Evolutionary conservation across 2,888 invertebrate genomes (phyloP).

Genomic region (Chorisops tibialis): DNA sequence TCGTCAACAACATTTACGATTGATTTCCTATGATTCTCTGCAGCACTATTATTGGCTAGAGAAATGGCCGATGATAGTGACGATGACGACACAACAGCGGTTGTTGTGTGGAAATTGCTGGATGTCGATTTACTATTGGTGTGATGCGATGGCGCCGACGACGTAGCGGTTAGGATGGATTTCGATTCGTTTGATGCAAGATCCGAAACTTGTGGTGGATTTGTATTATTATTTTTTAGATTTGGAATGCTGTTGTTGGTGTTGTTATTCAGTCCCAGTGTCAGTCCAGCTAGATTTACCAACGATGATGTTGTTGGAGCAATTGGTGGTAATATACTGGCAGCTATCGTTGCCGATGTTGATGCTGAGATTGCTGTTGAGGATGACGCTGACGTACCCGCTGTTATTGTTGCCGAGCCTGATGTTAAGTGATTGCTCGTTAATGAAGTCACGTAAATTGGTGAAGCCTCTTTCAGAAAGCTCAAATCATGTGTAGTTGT

Average conservation of each 20-base stretch:
- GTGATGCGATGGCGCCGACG: constrained; percentile 23
- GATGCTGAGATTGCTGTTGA: constrained; percentile 21
- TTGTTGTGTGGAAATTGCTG: constrained; percentile 29
- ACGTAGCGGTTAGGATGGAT: constrained; percentile 28
- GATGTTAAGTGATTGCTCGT: constrained; percentile 56
- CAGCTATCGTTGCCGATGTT: constrained; percentile 8
- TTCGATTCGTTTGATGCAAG: constrained; percentile 37
- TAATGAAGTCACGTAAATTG: constrained; percentile 79
- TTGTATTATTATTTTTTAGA: constrained; percentile 12
- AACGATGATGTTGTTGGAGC: constrained; percentile 22
- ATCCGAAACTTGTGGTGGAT: background rate
- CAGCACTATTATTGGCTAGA: constrained; percentile 15
- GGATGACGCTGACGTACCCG: constrained; percentile 44
- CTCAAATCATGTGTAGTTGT: constrained; percentile 60
- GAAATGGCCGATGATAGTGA: constrained; percentile 31
- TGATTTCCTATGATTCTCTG: constrained; percentile 11
- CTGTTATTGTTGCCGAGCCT: constrained; percentile 48
- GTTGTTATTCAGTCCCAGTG: constrained; percentile 5
- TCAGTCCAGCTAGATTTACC: background rate
- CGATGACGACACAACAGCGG: constrained; percentile 36
- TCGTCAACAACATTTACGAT: background rate
- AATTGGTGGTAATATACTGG: constrained; percentile 28
- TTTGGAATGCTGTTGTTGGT: constrained; percentile 34
- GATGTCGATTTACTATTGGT: constrained; percentile 11
- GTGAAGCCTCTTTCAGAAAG: constrained; percentile 77